Percentiles rank a stretch among this genome's conserved stretches.
These are phyloP conservation scores for Chymomyza caudatula DNA, from an alignment of 2,888 invertebrate genomes.

Conservation along the genomic window DNA sequence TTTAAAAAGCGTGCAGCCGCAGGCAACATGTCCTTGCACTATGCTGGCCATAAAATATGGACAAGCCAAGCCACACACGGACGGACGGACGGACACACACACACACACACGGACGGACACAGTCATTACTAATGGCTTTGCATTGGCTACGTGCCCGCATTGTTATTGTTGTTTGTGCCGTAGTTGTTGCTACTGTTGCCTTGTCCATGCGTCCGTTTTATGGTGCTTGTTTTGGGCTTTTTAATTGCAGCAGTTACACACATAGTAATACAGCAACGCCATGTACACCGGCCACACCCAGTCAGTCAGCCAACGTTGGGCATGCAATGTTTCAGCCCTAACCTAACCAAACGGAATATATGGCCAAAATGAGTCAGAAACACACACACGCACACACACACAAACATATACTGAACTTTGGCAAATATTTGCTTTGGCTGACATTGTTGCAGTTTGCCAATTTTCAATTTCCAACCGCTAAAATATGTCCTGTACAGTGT, in stretches of 20 bases:
- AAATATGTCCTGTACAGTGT: background rate
- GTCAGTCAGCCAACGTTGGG: background rate
- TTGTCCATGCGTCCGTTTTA: slow-evolving; percentile 29
- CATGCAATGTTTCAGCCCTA: background rate
- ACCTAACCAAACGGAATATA: slow-evolving; percentile 48
- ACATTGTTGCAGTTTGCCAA: slow-evolving; percentile 32
- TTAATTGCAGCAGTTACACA: slow-evolving; percentile 65
- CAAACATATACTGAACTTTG: slow-evolving; percentile 1
- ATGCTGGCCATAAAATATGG: slow-evolving; percentile 60
- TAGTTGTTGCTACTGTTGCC: background rate
- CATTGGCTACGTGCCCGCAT: background rate
- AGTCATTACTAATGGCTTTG: background rate
- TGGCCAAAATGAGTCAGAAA: slow-evolving; percentile 26
- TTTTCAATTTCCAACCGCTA: slow-evolving; percentile 20
- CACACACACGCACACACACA: background rate
- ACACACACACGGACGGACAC: background rate
- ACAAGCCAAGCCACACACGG: slow-evolving; percentile 32
- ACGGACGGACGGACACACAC: background rate
- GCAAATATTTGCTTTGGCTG: slow-evolving; percentile 50
- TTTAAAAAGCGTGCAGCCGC: slow-evolving; percentile 24
- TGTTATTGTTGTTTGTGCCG: background rate
- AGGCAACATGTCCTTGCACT: slow-evolving; percentile 51
- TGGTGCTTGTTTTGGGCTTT: slow-evolving; percentile 46
- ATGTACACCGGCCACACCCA: slow-evolving; percentile 40
- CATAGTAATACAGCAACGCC: slow-evolving; percentile 31